A percentile compares a stretch with the other conserved stretches of the same genome.
phyloP scores from a whole-genome alignment of 2,888 invertebrate species.

The Eupithecia abbreviata region DNA sequence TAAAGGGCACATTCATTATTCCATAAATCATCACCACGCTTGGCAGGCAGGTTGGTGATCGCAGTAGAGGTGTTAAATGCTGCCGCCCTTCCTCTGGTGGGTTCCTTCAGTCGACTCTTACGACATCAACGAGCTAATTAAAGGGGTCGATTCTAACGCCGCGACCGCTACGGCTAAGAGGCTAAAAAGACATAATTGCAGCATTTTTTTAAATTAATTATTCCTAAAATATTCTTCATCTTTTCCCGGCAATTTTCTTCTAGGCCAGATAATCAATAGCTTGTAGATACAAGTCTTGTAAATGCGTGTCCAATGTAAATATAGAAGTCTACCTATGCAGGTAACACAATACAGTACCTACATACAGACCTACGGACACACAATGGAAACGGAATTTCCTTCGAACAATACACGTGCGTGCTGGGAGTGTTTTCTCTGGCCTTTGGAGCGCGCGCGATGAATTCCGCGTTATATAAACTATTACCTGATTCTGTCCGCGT shows the following conservation, averaged over 20 bases:
- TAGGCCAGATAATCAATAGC: background rate
- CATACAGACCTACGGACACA: constrained; percentile 48
- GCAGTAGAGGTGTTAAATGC: no score
- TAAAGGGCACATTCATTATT: no score
- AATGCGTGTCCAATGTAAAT: background rate
- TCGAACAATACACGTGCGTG: constrained; percentile 58
- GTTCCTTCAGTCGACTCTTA: no score
- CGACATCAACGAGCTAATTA: no score
- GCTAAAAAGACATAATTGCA: no score
- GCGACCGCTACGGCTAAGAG: no score
- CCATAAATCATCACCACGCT: no score
- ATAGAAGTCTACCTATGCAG: background rate
- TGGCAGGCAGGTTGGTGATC: no score
- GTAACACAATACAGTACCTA: background rate
- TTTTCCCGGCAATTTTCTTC: background rate
- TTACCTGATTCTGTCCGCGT: background rate
- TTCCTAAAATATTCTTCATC: background rate
- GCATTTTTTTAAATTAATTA: no score
- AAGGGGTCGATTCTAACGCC: no score
- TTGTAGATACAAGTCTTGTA: background rate
- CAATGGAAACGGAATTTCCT: constrained; percentile 69
- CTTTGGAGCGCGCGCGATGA: constrained; percentile 44
- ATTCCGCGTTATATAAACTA: constrained; percentile 29
- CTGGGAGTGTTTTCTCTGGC: constrained; percentile 70
- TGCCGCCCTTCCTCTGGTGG: no score